Evolutionary conservation across 2,888 invertebrate species (phyloP).

Genomic region (Apoderus coryli): DNA sequence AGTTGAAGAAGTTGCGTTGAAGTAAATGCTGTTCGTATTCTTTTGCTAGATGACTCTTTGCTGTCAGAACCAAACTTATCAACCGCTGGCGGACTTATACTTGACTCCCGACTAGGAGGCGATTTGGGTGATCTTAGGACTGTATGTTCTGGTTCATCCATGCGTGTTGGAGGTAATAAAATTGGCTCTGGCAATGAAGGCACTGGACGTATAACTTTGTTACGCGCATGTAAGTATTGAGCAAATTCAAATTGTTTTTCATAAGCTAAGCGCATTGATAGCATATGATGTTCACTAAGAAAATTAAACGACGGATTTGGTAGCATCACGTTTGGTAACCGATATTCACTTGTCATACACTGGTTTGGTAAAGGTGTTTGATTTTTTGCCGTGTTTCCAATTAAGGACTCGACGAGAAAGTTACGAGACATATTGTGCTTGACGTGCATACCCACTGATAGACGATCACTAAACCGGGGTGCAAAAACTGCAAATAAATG

Average conservation of each 20-base stretch:
- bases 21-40: slow-evolving; percentile 88
- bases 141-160: slow-evolving; percentile 7
- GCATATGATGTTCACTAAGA: slow-evolving; percentile 46
- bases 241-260: slow-evolving; percentile 32
- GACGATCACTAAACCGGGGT: too few species aligned
- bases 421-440: slow-evolving; percentile 73
- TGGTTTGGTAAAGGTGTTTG: slow-evolving; percentile 31
- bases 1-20: slow-evolving; percentile 76
- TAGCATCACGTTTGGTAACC: slow-evolving; percentile 38
- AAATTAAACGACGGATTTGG: slow-evolving; percentile 52
- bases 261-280: slow-evolving; percentile 48
- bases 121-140: slow-evolving; percentile 7
- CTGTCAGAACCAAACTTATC: slow-evolving; percentile 33
- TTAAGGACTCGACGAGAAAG: slow-evolving; percentile 66
- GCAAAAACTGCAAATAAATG: too few species aligned
- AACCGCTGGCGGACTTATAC: slow-evolving; percentile 38
- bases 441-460: too few species aligned
- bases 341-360: slow-evolving; percentile 31
- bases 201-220: slow-evolving; percentile 19
- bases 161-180: slow-evolving; percentile 17
- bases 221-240: slow-evolving; percentile 26
- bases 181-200: slow-evolving; percentile 26
- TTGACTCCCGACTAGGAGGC: slow-evolving; percentile 36
- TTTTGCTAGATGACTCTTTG: slow-evolving; percentile 54
- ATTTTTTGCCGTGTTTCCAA: slow-evolving; percentile 47